These are phyloP conservation scores for Maccullochella peelii DNA, from an alignment of 2,113 vertebrate genomes.

Conservation along the genomic window DNA sequence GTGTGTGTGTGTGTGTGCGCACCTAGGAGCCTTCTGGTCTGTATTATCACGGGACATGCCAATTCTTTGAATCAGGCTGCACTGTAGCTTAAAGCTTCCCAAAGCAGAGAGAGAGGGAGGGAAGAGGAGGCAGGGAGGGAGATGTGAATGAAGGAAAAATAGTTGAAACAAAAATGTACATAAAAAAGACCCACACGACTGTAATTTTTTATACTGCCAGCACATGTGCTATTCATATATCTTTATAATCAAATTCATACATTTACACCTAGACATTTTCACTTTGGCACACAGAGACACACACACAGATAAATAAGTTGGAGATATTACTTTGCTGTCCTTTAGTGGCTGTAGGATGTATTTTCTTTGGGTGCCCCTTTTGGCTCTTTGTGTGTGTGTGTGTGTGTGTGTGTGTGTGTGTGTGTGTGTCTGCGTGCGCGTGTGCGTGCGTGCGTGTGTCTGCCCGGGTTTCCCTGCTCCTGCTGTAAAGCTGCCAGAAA, in stretches of 20 bases:
- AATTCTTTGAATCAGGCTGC: conserved; percentile 74
- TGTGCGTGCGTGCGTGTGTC: conserved; percentile 26
- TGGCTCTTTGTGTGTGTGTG: conserved; percentile 14
- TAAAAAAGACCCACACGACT: background rate
- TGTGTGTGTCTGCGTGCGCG: too few relatives aligned
- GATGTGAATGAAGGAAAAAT: conserved; percentile 51
- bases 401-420: conserved; percentile 20
- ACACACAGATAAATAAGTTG: background rate
- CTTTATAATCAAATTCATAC: conserved; percentile 9
- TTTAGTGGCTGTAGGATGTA: conserved; percentile 3
- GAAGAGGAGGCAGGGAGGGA: background rate
- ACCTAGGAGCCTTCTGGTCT: conserved; percentile 76
- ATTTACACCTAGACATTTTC: conserved; percentile 1
- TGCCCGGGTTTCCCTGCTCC: conserved; percentile 68
- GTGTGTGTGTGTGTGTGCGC: conserved; percentile 20
- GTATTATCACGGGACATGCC: conserved; percentile 82
- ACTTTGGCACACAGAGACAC: background rate
- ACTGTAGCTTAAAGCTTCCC: conserved; percentile 79
- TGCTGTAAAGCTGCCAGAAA: conserved; percentile 75
- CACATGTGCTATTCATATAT: conserved; percentile 12
- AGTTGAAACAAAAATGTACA: conserved; percentile 32
- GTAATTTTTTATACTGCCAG: conserved; percentile 14
- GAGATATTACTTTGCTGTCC: background rate
- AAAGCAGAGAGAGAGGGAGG: conserved; percentile 37
- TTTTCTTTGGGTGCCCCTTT: conserved; percentile 50